A percentile compares a stretch with the other conserved stretches of the same genome.
Evolutionary conservation across 2,797 vertebrate genomes (phyloP).

Genomic region (Mus spretus): DNA sequence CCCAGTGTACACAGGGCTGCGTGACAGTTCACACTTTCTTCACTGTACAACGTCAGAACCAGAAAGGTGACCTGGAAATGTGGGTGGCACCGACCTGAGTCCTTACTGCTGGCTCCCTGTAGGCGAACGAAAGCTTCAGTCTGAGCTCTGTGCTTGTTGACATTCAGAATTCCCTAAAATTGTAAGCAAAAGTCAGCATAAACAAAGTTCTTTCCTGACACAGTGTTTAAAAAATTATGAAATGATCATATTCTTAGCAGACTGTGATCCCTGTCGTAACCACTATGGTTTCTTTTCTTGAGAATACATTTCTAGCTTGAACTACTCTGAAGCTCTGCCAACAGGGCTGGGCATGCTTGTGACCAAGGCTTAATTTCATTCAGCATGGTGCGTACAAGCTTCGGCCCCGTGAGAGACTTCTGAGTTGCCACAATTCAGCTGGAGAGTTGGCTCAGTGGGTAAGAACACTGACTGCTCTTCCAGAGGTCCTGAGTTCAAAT

Average conservation of each 20-base stretch:
- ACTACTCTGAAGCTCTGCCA: background rate
- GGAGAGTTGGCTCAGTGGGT: too few species aligned
- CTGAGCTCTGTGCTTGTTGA: slow-evolving; percentile 96
- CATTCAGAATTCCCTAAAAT: slow-evolving; percentile 93
- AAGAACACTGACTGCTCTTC: too few species aligned
- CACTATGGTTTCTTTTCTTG: background rate
- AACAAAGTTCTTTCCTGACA: slow-evolving; percentile 5
- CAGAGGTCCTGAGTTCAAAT: too few species aligned
- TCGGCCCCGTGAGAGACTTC: background rate
- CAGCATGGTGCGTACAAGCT: background rate
- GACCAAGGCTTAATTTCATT: background rate
- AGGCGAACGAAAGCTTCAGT: slow-evolving; percentile 93
- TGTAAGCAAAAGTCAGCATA: slow-evolving; percentile 48
- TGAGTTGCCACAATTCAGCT: background rate
- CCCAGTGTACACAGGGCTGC: accelerated
- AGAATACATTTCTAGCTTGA: background rate
- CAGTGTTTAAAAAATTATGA: background rate
- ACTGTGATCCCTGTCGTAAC: background rate
- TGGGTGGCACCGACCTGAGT: slow-evolving; percentile 85
- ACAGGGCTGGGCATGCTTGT: background rate
- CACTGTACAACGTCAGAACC: background rate
- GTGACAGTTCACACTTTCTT: slow-evolving; percentile 16
- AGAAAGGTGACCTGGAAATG: background rate
- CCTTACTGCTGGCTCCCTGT: slow-evolving; percentile 92
- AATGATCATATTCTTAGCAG: background rate